Percentiles rank a stretch among this genome's conserved stretches.
Conservation (phyloP, 2,888 invertebrate species). For the Machimus rusticus region DNA sequence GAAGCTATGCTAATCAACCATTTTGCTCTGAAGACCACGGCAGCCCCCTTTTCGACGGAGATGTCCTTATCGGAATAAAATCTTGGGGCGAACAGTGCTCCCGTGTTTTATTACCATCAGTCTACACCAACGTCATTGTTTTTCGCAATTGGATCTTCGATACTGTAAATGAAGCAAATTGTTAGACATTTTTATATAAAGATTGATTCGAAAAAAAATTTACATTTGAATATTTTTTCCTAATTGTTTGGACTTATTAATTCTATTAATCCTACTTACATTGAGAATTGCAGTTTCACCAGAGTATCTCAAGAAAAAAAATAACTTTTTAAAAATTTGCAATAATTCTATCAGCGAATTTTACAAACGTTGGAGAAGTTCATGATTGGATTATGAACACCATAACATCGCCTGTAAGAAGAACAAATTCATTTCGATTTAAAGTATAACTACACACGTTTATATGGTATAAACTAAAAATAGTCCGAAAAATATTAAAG, state of each 20-base stretch:
- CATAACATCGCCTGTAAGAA: not conserved
- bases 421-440: not conserved
- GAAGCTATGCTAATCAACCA: too few relatives aligned
- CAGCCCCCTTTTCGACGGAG: not conserved
- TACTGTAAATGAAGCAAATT: not conserved
- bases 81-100: conserved; percentile 14
- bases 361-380: not conserved
- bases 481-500: too few relatives aligned
- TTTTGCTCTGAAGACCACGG: not conserved
- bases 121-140: not conserved
- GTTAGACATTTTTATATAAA: not conserved
- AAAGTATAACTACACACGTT: too few relatives aligned
- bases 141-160: not conserved
- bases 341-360: not conserved
- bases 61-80: conserved; percentile 34
- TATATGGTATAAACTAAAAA: too few relatives aligned
- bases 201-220: too few relatives aligned
- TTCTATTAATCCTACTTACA: too few relatives aligned
- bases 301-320: too few relatives aligned
- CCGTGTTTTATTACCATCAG: not conserved
- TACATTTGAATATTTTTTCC: not conserved
- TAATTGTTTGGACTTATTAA: too few relatives aligned
- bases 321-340: too few relatives aligned
- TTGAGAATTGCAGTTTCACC: too few relatives aligned
- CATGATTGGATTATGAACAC: not conserved